Evolutionary conservation across 2,797 vertebrate genomes (phyloP).

Genomic region (Myotis planiceps): DNA sequence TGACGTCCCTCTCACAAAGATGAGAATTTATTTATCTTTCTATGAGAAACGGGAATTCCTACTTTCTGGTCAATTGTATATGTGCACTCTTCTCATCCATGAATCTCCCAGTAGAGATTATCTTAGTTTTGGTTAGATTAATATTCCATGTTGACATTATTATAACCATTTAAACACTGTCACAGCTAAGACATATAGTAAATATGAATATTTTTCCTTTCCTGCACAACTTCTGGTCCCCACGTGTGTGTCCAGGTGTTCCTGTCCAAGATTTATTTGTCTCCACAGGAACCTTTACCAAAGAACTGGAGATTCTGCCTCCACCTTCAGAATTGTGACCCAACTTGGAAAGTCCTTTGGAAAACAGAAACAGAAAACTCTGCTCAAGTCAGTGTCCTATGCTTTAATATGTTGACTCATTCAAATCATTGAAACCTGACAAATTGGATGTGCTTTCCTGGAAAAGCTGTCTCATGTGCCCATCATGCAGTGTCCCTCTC

Average conservation of each 20-base stretch:
- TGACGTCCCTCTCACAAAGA: neutral
- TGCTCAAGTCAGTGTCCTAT: neutral
- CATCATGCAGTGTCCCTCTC: neutral
- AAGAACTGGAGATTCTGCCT: neutral
- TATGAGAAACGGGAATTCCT: neutral
- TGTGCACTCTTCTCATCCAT: neutral
- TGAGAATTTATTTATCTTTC: neutral
- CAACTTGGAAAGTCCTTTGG: neutral
- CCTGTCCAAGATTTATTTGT: neutral
- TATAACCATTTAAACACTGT: neutral
- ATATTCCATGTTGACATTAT: neutral
- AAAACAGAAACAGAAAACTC: neutral
- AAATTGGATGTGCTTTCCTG: neutral
- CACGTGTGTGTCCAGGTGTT: neutral
- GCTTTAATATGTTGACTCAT: neutral
- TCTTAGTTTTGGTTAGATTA: constrained; percentile 24
- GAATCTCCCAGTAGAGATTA: neutral
- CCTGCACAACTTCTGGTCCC: neutral
- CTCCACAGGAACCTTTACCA: neutral
- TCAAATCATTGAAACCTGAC: neutral
- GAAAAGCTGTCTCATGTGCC: neutral
- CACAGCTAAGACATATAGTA: neutral
- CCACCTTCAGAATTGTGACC: neutral
- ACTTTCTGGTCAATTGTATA: neutral
- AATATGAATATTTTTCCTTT: neutral